Evolutionary conservation across 2,113 vertebrate genomes (phyloP).

Genomic region (Isichthys henryi): DNA sequence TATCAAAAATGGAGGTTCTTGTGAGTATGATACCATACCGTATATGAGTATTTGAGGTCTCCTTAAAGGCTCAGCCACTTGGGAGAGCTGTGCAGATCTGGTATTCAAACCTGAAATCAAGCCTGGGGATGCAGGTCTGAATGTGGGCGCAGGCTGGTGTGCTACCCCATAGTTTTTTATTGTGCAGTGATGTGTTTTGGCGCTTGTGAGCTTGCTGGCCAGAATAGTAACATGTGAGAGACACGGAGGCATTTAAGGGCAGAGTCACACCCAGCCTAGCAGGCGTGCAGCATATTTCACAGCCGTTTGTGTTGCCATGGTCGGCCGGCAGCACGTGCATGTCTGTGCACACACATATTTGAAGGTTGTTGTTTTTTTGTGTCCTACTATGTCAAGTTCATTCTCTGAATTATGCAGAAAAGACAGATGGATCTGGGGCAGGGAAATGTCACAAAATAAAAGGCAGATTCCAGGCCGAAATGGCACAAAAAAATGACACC

Average conservation of each 20-base stretch:
- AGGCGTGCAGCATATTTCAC: not conserved
- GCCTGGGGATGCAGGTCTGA: not conserved
- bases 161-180: not conserved
- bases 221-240: not conserved
- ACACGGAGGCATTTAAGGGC: not conserved
- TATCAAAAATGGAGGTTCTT: not conserved
- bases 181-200: not conserved
- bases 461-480: not conserved
- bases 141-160: not conserved
- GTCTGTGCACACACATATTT: not conserved
- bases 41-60: not conserved
- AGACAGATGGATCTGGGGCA: not conserved
- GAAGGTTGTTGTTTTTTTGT: conserved; percentile 2
- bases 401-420: conserved; percentile 1
- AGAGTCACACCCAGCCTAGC: not conserved
- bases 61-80: not conserved
- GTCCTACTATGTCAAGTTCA: not conserved
- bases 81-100: not conserved
- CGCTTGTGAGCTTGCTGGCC: not conserved
- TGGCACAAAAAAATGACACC: not conserved
- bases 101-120: not conserved
- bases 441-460: not conserved
- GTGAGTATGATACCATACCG: not conserved
- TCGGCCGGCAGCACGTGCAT: not conserved
- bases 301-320: not conserved